Evolutionary conservation across 2,888 invertebrate genomes (phyloP).

Genomic region (Mayetiola destructor): DNA sequence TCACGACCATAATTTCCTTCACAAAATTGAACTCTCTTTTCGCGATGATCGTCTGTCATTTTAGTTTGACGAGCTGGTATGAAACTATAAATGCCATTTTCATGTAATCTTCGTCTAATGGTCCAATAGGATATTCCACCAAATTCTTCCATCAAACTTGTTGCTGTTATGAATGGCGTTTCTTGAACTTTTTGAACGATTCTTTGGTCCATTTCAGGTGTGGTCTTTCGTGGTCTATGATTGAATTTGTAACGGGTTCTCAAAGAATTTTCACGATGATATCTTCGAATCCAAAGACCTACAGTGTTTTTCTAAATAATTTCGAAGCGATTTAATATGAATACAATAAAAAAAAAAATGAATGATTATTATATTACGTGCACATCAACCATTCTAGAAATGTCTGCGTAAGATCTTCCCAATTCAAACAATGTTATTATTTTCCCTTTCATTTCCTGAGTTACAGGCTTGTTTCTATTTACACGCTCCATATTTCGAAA

Average conservation of each 20-base stretch:
- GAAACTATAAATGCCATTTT: not conserved
- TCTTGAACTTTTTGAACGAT: not conserved
- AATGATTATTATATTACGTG: not conserved
- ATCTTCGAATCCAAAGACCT: not conserved
- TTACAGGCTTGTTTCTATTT: not conserved
- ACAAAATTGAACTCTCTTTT: not conserved
- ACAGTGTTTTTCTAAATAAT: not conserved
- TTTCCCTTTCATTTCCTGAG: not conserved
- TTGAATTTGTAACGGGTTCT: not conserved
- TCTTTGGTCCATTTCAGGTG: not conserved
- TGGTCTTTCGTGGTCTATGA: not conserved
- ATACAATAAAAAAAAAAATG: not conserved
- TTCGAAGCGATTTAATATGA: too few species aligned
- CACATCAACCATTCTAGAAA: not conserved
- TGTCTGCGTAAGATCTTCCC: not conserved
- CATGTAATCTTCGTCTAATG: not conserved
- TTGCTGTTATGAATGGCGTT: not conserved
- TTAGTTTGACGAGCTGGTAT: not conserved
- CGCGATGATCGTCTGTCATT: not conserved
- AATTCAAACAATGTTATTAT: not conserved
- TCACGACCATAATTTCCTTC: not conserved
- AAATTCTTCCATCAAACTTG: not conserved
- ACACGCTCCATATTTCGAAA: not conserved
- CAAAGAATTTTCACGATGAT: not conserved
- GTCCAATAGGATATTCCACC: not conserved